These are phyloP conservation scores for Siniperca knerii DNA, from an alignment of 2,113 vertebrate genomes.

Conservation along the genomic window DNA sequence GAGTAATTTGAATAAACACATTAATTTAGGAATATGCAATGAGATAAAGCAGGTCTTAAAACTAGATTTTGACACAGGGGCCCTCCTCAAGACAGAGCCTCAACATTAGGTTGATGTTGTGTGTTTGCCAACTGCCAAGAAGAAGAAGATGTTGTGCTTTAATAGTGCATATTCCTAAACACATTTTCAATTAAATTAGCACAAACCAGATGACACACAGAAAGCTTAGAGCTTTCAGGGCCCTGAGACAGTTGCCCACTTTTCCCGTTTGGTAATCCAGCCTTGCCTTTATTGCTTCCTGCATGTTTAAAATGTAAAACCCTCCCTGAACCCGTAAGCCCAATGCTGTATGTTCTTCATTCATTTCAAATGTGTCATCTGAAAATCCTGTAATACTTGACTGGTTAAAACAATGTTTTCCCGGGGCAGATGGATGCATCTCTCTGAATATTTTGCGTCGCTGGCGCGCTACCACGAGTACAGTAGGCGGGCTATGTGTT, in stretches of 20 bases:
- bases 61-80: neutral
- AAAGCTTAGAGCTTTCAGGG: neutral
- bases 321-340: neutral
- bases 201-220: neutral
- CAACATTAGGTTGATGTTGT: neutral
- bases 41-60: neutral
- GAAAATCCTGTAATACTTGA: neutral
- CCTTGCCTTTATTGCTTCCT: neutral
- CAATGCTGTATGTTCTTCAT: neutral
- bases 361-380: neutral
- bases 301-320: neutral
- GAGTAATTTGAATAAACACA: neutral
- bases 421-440: neutral
- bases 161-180: neutral
- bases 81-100: neutral
- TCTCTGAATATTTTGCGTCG: neutral
- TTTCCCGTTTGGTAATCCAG: constrained; percentile 27
- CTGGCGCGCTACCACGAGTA: constrained; percentile 27
- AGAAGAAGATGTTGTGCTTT: neutral
- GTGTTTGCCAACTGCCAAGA: too few species aligned
- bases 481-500: constrained; percentile 57
- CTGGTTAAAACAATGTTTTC: neutral
- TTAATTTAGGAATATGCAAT: neutral
- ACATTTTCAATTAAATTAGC: neutral
- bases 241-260: neutral